A percentile compares a stretch with the other conserved stretches of the same genome.
Conservation (phyloP, 2,888 invertebrate species). For the Muschampia plurimacula region DNA sequence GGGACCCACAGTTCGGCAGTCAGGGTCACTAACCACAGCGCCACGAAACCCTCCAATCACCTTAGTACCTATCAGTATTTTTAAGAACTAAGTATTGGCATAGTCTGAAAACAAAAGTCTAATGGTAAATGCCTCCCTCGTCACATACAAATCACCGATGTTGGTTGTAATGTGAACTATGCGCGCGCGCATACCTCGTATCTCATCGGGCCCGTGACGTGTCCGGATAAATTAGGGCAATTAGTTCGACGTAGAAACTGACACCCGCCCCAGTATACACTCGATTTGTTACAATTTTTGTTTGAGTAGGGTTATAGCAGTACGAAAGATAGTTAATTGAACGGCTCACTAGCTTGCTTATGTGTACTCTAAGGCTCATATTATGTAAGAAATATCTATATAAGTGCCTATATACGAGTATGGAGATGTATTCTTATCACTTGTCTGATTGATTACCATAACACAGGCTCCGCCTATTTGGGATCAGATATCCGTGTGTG, state of each 20-base stretch:
- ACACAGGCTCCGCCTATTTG: too few species aligned
- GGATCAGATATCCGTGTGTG: too few species aligned
- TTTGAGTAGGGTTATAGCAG: conserved; percentile 41
- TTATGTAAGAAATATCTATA: too few species aligned
- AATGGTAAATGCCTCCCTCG: conserved; percentile 44
- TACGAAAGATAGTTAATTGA: not conserved
- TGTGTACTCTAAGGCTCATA: too few species aligned
- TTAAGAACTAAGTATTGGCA: not conserved
- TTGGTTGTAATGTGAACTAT: conserved; percentile 61
- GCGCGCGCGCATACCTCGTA: conserved; percentile 50
- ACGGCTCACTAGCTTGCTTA: too few species aligned
- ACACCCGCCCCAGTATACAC: conserved; percentile 46
- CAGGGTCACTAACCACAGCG: too few species aligned
- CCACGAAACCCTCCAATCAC: too few species aligned
- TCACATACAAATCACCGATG: conserved; percentile 65
- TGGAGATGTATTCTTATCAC: too few species aligned
- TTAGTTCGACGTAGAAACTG: conserved; percentile 43
- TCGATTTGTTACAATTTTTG: conserved; percentile 49
- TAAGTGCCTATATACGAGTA: too few species aligned
- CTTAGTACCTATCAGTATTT: too few species aligned
- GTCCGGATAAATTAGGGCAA: conserved; percentile 46
- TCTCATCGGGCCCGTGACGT: conserved; percentile 51
- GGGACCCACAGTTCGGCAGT: too few species aligned
- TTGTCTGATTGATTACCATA: too few species aligned
- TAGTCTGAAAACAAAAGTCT: not conserved